Conservation (phyloP, 2,113 vertebrate species). For the Cavia porcellus region DNA sequence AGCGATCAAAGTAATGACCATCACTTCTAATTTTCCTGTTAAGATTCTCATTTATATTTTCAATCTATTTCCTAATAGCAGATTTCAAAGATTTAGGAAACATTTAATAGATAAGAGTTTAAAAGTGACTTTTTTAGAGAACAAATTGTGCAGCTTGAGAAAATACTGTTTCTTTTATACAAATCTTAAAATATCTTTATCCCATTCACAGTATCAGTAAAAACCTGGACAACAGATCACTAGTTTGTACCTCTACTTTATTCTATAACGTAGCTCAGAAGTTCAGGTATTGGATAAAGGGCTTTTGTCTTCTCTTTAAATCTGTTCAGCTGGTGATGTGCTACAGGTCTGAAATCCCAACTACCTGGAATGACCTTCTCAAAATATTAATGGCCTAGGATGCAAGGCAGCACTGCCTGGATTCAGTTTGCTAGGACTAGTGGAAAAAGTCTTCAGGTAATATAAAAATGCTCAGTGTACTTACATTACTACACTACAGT, state of each 20-base stretch:
- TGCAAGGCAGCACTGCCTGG: neutral
- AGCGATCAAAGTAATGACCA: neutral
- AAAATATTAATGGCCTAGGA: neutral
- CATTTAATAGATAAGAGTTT: neutral
- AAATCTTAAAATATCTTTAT: constrained; percentile 18
- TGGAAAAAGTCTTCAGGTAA: neutral
- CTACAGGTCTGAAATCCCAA: neutral
- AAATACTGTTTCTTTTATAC: constrained; percentile 8
- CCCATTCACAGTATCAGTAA: neutral
- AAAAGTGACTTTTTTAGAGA: neutral
- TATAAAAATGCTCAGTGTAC: neutral
- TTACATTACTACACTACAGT: neutral
- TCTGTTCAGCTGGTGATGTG: neutral
- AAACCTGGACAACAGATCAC: neutral
- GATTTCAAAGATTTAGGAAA: constrained; percentile 23
- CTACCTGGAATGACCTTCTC: neutral
- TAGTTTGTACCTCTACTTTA: neutral
- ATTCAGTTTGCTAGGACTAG: neutral
- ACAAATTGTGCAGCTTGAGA: neutral
- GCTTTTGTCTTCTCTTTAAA: neutral
- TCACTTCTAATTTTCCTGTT: neutral
- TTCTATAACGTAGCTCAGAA: neutral
- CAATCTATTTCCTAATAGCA: neutral
- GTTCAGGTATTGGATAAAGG: neutral
- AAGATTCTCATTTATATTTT: neutral